phyloP scores from a whole-genome alignment of 2,888 invertebrate species.

The Synanthedon formicaeformis region DNA sequence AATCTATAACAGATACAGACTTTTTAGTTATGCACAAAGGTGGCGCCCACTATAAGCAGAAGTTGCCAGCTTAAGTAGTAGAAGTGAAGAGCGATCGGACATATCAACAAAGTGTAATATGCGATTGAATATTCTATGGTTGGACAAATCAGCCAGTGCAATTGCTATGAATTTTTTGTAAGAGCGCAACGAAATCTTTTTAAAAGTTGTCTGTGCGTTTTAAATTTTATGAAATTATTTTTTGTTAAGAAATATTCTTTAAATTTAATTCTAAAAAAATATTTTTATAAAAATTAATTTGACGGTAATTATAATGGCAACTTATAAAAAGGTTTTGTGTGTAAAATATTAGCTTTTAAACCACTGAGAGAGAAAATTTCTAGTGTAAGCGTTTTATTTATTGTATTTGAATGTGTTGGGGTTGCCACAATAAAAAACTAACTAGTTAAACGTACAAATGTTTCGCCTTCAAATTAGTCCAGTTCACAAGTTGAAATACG shows the following conservation, averaged over 20 bases:
- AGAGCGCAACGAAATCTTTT: slow-evolving; percentile 1
- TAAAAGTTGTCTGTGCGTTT: neutral
- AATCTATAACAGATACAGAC: no score
- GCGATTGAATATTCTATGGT: neutral
- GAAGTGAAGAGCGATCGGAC: slow-evolving; percentile 2
- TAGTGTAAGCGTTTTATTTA: slow-evolving; percentile 47
- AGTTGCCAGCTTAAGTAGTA: no score
- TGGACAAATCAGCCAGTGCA: slow-evolving; percentile 26
- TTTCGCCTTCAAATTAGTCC: no score
- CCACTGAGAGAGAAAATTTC: slow-evolving; percentile 58
- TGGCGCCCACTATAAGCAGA: no score
- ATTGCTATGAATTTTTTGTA: slow-evolving; percentile 20
- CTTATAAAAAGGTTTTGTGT: no score
- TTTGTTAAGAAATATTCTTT: no score
- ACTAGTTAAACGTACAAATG: neutral
- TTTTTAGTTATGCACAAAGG: no score
- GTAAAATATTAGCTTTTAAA: slow-evolving; percentile 30
- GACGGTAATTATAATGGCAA: no score
- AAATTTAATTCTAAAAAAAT: no score
- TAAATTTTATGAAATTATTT: no score
- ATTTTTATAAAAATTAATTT: no score
- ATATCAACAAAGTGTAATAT: slow-evolving; percentile 4
- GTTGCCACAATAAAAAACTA: slow-evolving; percentile 28
- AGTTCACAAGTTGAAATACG: no score
- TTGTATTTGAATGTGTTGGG: slow-evolving; percentile 27